A percentile compares a stretch with the other conserved stretches of the same genome.
phyloP scores from a whole-genome alignment of 2,888 invertebrate species.

The Neuroscelio doddi region DNA sequence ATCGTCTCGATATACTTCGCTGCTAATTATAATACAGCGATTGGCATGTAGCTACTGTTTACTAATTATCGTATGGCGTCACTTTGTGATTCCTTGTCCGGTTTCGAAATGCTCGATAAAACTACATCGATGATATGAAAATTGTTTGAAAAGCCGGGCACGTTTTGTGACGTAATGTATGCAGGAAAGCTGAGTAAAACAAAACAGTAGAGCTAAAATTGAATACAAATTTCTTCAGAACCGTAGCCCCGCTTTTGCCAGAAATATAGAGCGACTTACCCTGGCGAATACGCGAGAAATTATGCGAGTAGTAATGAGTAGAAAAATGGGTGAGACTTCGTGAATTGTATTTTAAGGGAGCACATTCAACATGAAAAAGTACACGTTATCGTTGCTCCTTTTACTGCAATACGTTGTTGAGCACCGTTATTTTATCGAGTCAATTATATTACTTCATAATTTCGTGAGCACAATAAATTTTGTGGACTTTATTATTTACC shows the following conservation, averaged over 20 bases:
- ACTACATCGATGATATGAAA: constrained; percentile 59
- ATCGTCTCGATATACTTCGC: constrained; percentile 17
- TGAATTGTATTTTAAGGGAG: constrained; percentile 48
- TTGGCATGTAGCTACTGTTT: background rate
- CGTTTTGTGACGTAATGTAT: constrained; percentile 57
- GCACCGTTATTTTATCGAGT: no score
- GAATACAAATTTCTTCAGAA: constrained; percentile 59
- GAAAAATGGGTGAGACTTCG: constrained; percentile 52
- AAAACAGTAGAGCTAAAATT: constrained; percentile 61
- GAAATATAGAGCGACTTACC: constrained; percentile 48
- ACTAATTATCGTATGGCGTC: no score
- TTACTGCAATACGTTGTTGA: no score
- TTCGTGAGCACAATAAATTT: no score
- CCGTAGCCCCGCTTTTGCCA: constrained; percentile 28
- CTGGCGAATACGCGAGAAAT: constrained; percentile 53
- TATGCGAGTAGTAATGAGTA: constrained; percentile 53
- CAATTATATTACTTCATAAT: no score
- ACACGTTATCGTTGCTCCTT: constrained; percentile 11
- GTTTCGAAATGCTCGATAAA: constrained; percentile 49
- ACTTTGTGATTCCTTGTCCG: no score
- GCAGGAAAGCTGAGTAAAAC: constrained; percentile 57
- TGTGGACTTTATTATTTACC: no score
- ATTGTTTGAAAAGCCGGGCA: constrained; percentile 54
- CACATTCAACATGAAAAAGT: constrained; percentile 18
- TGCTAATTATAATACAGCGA: constrained; percentile 23